Evolutionary conservation across 2,797 vertebrate genomes (phyloP).

Genomic region (Phrynocephalus vlangalii): DNA sequence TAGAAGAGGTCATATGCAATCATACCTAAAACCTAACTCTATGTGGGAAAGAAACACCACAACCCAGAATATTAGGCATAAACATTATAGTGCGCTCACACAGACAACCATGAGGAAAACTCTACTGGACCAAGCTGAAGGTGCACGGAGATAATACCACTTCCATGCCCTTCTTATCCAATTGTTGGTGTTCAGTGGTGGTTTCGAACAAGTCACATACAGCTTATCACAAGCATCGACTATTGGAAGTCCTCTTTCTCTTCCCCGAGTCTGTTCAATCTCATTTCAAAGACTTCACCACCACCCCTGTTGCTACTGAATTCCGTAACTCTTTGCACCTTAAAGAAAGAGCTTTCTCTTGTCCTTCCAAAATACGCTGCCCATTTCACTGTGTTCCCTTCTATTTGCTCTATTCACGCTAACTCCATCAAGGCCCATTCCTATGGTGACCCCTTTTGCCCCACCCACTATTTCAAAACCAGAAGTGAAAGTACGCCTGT

Average conservation of each 20-base stretch:
- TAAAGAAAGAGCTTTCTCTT: background rate
- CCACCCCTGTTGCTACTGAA: background rate
- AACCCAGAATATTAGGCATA: background rate
- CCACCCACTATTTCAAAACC: background rate
- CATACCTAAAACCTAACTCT: rapidly evolving
- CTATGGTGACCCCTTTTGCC: background rate
- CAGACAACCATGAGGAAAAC: background rate
- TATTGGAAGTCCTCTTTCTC: background rate
- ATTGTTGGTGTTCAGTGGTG: background rate
- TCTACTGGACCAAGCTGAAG: background rate
- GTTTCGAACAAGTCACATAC: background rate
- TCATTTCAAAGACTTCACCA: background rate
- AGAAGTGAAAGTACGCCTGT: background rate
- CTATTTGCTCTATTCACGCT: background rate
- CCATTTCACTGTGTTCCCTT: background rate
- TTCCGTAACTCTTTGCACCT: background rate
- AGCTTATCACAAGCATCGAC: background rate
- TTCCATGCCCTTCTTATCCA: background rate
- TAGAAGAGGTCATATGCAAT: background rate
- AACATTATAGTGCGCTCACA: background rate
- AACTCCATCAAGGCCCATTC: background rate
- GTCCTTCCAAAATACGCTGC: background rate
- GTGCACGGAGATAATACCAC: too few relatives aligned
- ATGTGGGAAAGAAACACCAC: background rate
- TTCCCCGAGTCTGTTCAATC: background rate